phyloP scores from a whole-genome alignment of 1,140 invertebrate species.

The Bombus superbus region DNA sequence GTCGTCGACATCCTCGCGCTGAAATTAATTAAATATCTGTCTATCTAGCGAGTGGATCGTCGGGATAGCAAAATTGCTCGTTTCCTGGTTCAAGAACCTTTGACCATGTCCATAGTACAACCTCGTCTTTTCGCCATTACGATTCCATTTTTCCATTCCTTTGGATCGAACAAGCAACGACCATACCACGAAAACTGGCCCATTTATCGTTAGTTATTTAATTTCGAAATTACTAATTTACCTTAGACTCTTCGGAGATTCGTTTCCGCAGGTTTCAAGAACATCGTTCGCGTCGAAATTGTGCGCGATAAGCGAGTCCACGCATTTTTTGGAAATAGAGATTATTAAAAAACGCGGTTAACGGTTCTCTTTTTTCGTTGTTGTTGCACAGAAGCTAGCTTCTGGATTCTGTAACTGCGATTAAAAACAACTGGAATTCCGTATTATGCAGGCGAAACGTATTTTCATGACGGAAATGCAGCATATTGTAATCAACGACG shows the following conservation, averaged over 20 bases:
- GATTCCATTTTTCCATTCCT: background rate
- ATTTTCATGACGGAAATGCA: background rate
- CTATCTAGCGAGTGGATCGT: constrained; percentile 67
- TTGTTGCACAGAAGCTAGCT: too few relatives aligned
- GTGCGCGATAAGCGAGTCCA: rapidly evolving
- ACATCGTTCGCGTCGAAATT: too few relatives aligned
- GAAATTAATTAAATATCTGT: constrained; percentile 75
- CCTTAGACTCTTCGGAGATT: too few relatives aligned
- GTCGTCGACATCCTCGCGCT: background rate
- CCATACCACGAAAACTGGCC: too few relatives aligned
- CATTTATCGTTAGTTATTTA: too few relatives aligned
- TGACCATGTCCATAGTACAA: background rate
- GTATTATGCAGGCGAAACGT: background rate
- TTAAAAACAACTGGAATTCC: background rate
- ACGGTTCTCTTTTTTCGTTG: too few relatives aligned
- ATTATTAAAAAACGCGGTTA: too few relatives aligned
- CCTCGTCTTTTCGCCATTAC: background rate
- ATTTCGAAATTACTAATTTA: too few relatives aligned
- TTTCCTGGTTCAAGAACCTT: constrained; percentile 79
- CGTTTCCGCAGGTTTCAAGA: too few relatives aligned
- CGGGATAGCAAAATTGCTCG: constrained; percentile 77
- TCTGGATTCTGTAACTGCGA: background rate
- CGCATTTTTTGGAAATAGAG: too few relatives aligned
- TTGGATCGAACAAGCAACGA: background rate
- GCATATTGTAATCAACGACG: background rate